Base-by-base conservation (phyloP, 2,113 vertebrate species). In the Campylomormyrus tamandua region DNA sequence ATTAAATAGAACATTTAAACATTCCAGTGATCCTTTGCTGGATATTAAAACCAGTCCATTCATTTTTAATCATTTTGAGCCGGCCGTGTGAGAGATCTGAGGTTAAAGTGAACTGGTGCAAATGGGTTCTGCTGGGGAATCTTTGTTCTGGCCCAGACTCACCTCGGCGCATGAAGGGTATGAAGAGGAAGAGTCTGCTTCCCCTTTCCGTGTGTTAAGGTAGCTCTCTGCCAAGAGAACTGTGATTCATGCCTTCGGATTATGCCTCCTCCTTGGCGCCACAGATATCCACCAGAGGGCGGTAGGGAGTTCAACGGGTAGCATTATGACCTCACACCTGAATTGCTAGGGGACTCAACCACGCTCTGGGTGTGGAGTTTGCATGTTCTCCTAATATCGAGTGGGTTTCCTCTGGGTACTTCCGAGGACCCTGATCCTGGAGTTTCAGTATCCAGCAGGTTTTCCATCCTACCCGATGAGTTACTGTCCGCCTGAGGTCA, bases 51-150 rank as follows among this genome's bases (percentile, higher is more conserved):
- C 35, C 74, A 80, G 35, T 42, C 4, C 5, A 0, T 80, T 42
- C 74, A 80, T 80, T 80, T 80, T 80, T 80, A 80, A 80, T 80
- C 15, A 80, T 80, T 80, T 80, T 80, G 31, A 39, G 15, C 66
- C 35, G 4, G 70, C 27, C 13, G 70, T 77, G 62, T 31, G 62
- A 13, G 27, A 70, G 62, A 70, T 13, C 27, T 80, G 5, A 42
- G 31, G 35, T 42, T 19, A 80, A 21, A 19, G 15, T 42, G 1
- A 39, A 19, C 31, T 1, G 5, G 74, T 80, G 74, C 35, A 17
- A 39, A 80, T 42, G 31, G 35, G 15, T 19, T 31, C 62, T 70
- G n/a, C 3, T 31, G n/a, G 62, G n/a, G n/a, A 27, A 70, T 66
- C 21, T 35, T 45, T 9, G 49, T 53, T 48, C 52, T 31, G 5